Evolutionary conservation across 1,140 invertebrate genomes (phyloP).

Genomic region (Eubasilissa regina): DNA sequence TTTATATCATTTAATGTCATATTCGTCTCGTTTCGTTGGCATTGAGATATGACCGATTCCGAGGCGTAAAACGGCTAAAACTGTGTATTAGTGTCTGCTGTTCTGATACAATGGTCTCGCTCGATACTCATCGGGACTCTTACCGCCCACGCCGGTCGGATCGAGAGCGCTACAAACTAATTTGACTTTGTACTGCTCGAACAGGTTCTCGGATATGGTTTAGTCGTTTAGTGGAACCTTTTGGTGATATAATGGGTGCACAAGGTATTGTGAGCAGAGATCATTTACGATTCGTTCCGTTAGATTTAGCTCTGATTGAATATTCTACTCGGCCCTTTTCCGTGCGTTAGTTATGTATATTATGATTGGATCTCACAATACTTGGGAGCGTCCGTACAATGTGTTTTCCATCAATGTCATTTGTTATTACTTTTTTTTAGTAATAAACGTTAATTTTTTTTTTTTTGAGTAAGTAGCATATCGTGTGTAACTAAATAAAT

Average conservation of each 20-base stretch:
- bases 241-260: conserved; percentile 37
- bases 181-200: background rate
- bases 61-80: background rate
- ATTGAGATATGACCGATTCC: background rate
- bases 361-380: conserved; percentile 2
- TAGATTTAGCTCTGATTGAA: conserved; percentile 7
- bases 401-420: background rate
- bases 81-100: background rate
- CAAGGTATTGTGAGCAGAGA: background rate
- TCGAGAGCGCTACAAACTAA: background rate
- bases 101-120: background rate
- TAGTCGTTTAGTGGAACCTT: conserved; percentile 12
- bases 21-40: background rate
- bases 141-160: conserved; percentile 18
- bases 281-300: conserved; percentile 18
- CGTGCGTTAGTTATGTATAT: background rate
- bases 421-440: no score
- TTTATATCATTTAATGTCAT: no score
- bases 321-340: conserved; percentile 7
- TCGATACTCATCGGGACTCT: background rate
- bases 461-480: no score
- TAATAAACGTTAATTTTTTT: no score
- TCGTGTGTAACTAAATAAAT: no score
- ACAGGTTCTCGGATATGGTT: conserved; percentile 36
- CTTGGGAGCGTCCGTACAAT: conserved; percentile 4